Conservation (phyloP, 2,888 invertebrate genomes). For the Catocala fraxini region DNA sequence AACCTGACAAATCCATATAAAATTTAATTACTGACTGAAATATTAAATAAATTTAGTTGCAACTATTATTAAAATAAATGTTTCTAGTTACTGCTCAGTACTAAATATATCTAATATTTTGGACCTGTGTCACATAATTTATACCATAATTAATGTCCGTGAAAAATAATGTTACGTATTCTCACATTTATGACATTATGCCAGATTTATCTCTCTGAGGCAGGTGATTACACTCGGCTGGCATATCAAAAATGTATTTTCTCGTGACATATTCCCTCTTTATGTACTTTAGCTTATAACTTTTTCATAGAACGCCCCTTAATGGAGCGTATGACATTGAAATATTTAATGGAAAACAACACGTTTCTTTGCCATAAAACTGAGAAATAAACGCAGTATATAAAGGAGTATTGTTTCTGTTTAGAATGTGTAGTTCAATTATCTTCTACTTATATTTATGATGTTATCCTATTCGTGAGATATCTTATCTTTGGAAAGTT, state of each 20-base stretch:
- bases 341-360: not conserved
- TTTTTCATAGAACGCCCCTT: conserved; percentile 22
- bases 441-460: no score
- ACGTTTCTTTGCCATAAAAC: conserved; percentile 1
- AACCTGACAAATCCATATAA: no score
- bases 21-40: no score
- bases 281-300: conserved; percentile 9
- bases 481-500: no score
- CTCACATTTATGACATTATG: not conserved
- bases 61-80: no score
- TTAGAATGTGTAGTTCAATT: no score
- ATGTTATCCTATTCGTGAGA: no score
- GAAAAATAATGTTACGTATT: not conserved
- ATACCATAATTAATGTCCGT: not conserved
- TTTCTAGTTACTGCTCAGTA: no score
- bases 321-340: not conserved
- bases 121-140: not conserved
- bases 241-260: conserved; percentile 38
- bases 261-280: conserved; percentile 7
- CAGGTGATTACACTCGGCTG: conserved; percentile 34
- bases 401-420: not conserved
- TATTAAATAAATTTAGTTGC: no score
- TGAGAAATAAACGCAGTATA: not conserved
- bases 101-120: no score
- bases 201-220: conserved; percentile 17